phyloP scores from a whole-genome alignment of 2,113 vertebrate genomes.

The Chaenogobius annularis region DNA sequence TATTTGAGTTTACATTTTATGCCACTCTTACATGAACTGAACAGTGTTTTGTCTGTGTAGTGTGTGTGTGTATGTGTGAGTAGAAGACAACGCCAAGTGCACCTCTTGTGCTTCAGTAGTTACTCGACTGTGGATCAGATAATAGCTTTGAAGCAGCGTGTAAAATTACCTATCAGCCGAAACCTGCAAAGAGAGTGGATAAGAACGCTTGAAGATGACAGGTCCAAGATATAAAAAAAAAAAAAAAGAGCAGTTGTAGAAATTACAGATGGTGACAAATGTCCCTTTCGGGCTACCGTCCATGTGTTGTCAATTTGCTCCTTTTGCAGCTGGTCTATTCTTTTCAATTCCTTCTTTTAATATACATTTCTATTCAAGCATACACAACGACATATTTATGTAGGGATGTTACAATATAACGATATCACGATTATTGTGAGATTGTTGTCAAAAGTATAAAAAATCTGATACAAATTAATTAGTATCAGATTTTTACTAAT shows the following conservation, averaged over 20 bases:
- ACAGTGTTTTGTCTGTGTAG: background rate
- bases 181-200: slow-evolving; percentile 1
- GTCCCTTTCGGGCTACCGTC: slow-evolving; percentile 12
- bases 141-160: slow-evolving; percentile 9
- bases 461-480: no score
- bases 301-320: background rate
- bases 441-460: no score
- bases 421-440: no score
- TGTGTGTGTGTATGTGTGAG: no score
- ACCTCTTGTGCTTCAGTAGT: background rate
- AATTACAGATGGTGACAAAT: background rate
- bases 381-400: background rate
- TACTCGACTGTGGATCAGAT: slow-evolving; percentile 16
- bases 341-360: background rate
- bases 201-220: background rate
- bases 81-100: background rate
- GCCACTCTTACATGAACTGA: background rate
- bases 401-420: no score
- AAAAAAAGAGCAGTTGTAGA: slow-evolving; percentile 14
- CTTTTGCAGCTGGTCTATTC: slow-evolving; percentile 9
- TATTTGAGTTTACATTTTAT: background rate
- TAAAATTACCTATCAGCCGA: slow-evolving; percentile 6
- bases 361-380: background rate
- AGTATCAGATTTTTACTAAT: no score
- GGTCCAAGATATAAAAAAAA: background rate